These are phyloP conservation scores for Zosterops japonicus DNA, from an alignment of 2,113 vertebrate genomes.

Conservation along the genomic window DNA sequence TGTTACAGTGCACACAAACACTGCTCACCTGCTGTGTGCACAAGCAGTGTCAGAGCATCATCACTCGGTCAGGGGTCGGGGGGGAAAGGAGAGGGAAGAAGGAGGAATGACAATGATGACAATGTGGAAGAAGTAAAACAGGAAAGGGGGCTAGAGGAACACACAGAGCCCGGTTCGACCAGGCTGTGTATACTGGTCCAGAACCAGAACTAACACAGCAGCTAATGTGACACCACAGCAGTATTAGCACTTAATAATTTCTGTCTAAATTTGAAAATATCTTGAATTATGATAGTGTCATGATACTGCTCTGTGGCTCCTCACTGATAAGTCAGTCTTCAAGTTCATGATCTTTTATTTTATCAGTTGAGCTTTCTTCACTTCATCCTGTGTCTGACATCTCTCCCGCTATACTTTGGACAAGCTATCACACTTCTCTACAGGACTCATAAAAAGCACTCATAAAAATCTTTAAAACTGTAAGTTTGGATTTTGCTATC, in stretches of 20 bases:
- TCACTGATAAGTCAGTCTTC: not conserved
- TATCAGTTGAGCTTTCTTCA: not conserved
- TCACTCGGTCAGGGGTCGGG: fast-evolving
- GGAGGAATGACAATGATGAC: not conserved
- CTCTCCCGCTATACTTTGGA: not conserved
- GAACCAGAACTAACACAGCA: not conserved
- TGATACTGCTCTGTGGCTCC: not conserved
- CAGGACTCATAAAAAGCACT: not conserved
- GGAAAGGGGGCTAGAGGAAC: not conserved
- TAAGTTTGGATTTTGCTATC: not conserved
- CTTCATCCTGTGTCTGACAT: not conserved
- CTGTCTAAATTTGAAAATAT: not conserved
- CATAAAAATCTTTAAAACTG: not conserved
- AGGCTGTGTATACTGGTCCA: fast-evolving
- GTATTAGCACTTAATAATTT: not conserved
- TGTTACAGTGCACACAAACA: not conserved
- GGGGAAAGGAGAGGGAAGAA: not conserved
- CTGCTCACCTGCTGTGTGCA: not conserved
- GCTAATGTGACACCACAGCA: not conserved
- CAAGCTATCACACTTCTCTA: not conserved
- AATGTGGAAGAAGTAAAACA: not conserved
- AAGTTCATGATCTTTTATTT: not conserved
- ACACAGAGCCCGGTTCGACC: fast-evolving
- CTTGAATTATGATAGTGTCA: not conserved
- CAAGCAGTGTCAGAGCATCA: not conserved